Conservation (phyloP, 2,113 vertebrate species). For the Pangasianodon gigas region DNA sequence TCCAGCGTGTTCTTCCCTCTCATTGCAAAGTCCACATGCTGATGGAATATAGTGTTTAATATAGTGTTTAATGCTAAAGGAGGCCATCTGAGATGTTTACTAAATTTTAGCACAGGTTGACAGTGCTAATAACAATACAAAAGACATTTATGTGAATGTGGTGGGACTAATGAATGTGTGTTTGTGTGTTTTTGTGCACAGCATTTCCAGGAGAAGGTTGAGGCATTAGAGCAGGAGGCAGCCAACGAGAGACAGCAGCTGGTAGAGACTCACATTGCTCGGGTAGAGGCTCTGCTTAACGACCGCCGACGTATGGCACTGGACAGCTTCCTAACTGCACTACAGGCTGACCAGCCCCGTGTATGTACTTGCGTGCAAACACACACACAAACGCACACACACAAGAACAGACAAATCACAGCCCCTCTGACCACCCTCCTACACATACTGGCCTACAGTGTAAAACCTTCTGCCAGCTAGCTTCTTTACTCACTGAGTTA, state of each 20-base stretch:
- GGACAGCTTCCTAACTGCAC: constrained; percentile 89
- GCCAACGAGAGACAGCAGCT: constrained; percentile 95
- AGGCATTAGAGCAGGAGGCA: constrained; percentile 92
- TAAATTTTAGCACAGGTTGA: neutral
- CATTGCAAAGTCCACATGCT: too few relatives aligned
- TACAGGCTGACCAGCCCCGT: constrained; percentile 86
- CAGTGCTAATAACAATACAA: neutral
- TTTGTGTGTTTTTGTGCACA: constrained; percentile 58
- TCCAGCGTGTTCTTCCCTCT: too few relatives aligned
- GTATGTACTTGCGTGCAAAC: constrained; percentile 64
- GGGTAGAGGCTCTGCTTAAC: constrained; percentile 92
- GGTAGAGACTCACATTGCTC: constrained; percentile 94
- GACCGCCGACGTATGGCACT: constrained; percentile 87
- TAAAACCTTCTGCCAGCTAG: neutral
- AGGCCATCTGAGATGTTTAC: neutral
- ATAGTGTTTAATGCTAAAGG: neutral
- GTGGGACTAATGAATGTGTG: neutral
- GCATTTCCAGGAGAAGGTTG: constrained; percentile 95
- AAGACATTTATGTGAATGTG: constrained; percentile 6
- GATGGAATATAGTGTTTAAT: neutral
- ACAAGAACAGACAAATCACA: neutral
- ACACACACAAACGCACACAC: neutral
- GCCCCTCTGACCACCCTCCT: neutral
- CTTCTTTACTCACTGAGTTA: neutral
- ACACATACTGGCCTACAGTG: neutral